Conservation (phyloP, 2,113 vertebrate species). For the Aleadryas rufinucha region DNA sequence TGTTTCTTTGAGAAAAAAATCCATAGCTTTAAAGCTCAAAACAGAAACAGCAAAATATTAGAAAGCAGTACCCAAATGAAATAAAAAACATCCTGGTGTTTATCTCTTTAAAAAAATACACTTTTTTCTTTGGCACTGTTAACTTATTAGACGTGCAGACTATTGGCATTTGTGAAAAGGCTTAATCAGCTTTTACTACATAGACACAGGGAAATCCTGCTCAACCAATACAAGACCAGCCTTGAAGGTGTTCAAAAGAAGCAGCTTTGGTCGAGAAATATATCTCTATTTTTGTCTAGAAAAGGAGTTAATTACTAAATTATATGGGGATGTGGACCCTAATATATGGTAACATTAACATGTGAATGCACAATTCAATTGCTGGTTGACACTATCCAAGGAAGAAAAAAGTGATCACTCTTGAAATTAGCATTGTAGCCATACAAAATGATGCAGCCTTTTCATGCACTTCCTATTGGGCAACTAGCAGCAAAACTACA, state of each 20-base stretch:
- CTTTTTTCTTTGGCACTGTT: neutral
- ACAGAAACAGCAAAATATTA: neutral
- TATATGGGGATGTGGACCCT: neutral
- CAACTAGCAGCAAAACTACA: neutral
- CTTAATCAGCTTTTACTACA: neutral
- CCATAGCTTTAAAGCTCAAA: neutral
- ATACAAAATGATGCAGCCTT: neutral
- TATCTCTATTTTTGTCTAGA: neutral
- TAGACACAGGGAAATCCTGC: neutral
- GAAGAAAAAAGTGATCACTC: rapidly evolving
- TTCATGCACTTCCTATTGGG: neutral
- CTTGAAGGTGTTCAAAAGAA: neutral
- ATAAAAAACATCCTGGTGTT: neutral
- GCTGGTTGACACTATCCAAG: neutral
- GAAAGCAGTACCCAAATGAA: neutral
- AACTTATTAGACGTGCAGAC: neutral
- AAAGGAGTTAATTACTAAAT: neutral
- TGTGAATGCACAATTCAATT: neutral
- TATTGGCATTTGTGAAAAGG: neutral
- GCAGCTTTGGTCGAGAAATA: neutral
- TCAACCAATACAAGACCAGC: neutral
- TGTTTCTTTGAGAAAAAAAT: neutral
- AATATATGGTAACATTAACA: neutral
- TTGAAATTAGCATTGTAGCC: neutral
- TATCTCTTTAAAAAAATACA: neutral